Evolutionary conservation across 2,888 invertebrate species (phyloP), one percentile per base, ranked within the genome.

Genomic region (Melanotus villosus): DNA sequence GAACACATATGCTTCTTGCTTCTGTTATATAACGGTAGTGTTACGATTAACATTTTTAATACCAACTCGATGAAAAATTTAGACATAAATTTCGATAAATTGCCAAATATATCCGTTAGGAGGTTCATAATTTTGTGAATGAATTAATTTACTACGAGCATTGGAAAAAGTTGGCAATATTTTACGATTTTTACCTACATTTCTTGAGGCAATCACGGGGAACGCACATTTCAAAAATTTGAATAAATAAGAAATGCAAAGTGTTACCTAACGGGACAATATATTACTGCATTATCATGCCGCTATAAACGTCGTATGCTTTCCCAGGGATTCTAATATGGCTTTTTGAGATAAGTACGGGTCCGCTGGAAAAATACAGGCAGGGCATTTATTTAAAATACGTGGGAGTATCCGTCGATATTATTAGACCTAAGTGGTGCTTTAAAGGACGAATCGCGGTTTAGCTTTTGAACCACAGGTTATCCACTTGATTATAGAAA

Each of bases 291-390:
- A 62, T 43, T 50, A 62, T 62, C 50, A 62, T 36, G 41, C 30
- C 30, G 50, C 63, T 16, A 63, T 63, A 63, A 52, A 54, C 45
- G 21, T 32, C 19, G 43, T 56, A 30, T 34, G 38, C 56, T 64
- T 54, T 64, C 56, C 45, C 64, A 45, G 19, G 23, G 54, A 47
- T 45, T 43, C 43, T 54, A 56, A 64, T 64, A 43, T 43, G 45
- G 45, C 54, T 45, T 54, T 50, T 64, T 56, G 36, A 56, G 64
- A 64, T 64, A 64, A 64, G 56, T 64, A 56, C 64, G 56, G 54
- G 64, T 64, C 50, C 50, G 18, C 10, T 18, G 18, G 16, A 56
- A 64, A 64, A 64, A 64, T 64, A 36, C 7, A 21, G 32, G 18
- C 38, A 41, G 54, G 43, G 64, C 56, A 56, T 56, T 64, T 63